phyloP scores from a whole-genome alignment of 35 echinoderm and acorn worm genomes.

The Hemicentrotus pulcherrimus region DNA sequence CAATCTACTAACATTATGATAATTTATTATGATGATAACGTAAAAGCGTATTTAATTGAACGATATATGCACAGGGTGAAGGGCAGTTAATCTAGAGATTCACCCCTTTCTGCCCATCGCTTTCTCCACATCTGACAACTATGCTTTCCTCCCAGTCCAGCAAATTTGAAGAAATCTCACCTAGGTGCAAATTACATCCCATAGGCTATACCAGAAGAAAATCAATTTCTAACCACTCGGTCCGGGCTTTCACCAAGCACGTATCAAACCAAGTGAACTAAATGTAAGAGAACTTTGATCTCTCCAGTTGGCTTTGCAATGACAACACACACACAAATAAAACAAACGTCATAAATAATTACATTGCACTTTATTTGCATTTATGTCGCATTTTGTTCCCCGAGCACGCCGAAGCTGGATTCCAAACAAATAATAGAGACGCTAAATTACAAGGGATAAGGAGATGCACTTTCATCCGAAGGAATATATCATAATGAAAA shows the following conservation, averaged over 20 bases:
- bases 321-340: background rate
- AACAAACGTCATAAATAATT: background rate
- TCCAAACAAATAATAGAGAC: background rate
- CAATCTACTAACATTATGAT: background rate
- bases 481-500: background rate
- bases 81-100: background rate
- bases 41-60: background rate
- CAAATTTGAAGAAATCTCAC: background rate
- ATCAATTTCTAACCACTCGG: background rate
- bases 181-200: background rate
- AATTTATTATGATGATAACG: background rate
- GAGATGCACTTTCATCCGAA: background rate
- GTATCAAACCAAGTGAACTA: background rate
- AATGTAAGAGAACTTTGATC: background rate
- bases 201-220: background rate
- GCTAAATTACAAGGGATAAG: background rate
- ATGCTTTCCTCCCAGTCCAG: background rate
- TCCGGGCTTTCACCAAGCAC: background rate
- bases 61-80: background rate
- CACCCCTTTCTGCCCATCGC: background rate
- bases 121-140: background rate
- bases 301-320: background rate
- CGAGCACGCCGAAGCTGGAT: background rate
- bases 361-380: background rate
- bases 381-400: background rate